A percentile compares a stretch with the other conserved stretches of the same genome.
Evolutionary conservation across 1,140 invertebrate species (phyloP).

Genomic region (Antheraea pernyi): DNA sequence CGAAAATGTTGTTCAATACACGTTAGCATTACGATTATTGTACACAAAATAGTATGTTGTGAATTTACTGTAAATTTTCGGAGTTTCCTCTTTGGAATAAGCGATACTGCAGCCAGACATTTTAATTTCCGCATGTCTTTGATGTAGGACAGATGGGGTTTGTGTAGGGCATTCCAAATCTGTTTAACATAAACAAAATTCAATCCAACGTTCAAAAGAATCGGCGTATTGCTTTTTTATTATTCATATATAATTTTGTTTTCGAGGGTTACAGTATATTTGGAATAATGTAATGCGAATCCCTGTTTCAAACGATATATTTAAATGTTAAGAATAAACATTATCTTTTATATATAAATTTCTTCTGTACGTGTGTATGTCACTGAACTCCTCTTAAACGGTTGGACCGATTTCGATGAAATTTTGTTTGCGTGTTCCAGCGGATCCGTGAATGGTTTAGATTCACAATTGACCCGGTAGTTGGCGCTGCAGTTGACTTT

Average conservation of each 20-base stretch:
- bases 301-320: neutral
- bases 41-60: neutral
- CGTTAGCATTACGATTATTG: neutral
- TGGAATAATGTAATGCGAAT: neutral
- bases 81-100: neutral
- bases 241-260: conserved; percentile 8
- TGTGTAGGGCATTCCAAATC: conserved; percentile 4
- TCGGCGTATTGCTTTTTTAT: conserved; percentile 2
- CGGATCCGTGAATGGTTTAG: too few relatives aligned
- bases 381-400: too few relatives aligned
- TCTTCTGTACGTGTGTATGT: too few relatives aligned
- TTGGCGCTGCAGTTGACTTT: too few relatives aligned
- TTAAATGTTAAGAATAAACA: neutral
- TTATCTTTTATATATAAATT: neutral
- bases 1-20: neutral
- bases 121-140: conserved; percentile 11
- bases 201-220: neutral
- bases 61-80: conserved; percentile 4
- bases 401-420: too few relatives aligned
- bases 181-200: conserved; percentile 9
- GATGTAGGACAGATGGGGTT: conserved; percentile 5
- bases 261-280: neutral
- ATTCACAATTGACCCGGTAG: too few relatives aligned
- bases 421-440: too few relatives aligned
- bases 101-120: neutral